Conservation (phyloP, 2,113 vertebrate species). For the Corvus moneduloides region DNA sequence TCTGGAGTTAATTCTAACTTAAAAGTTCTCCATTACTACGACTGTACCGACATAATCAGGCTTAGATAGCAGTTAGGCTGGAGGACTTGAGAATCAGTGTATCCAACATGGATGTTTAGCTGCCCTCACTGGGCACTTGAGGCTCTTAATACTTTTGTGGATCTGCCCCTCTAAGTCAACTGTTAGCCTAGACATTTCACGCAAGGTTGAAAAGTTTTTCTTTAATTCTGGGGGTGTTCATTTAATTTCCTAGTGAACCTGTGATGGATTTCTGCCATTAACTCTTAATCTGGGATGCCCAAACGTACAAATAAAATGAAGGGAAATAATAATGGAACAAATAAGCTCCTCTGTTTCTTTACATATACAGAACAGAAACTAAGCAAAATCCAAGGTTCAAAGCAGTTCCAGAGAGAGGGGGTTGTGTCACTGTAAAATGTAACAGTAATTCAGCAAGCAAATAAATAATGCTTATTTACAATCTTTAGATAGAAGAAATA, state of each 20-base stretch:
- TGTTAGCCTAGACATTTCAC: background rate
- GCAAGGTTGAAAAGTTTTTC: background rate
- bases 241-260: background rate
- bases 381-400: background rate
- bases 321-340: background rate
- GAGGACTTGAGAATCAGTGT: background rate
- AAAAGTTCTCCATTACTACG: accelerated
- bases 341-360: background rate
- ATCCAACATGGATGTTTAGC: background rate
- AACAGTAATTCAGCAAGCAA: background rate
- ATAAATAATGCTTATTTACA: conserved; percentile 1
- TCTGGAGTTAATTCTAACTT: background rate
- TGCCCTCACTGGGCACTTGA: background rate
- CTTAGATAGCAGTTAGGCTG: background rate
- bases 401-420: background rate
- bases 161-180: background rate
- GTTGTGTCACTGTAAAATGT: background rate
- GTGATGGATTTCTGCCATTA: background rate
- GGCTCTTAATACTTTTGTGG: background rate
- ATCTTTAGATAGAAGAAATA: conserved; percentile 88
- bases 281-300: background rate
- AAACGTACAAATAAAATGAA: accelerated
- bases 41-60: background rate
- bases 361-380: background rate
- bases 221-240: background rate